phyloP scores from a whole-genome alignment of 1,140 invertebrate genomes.

The Parasteatoda tepidariorum region DNA sequence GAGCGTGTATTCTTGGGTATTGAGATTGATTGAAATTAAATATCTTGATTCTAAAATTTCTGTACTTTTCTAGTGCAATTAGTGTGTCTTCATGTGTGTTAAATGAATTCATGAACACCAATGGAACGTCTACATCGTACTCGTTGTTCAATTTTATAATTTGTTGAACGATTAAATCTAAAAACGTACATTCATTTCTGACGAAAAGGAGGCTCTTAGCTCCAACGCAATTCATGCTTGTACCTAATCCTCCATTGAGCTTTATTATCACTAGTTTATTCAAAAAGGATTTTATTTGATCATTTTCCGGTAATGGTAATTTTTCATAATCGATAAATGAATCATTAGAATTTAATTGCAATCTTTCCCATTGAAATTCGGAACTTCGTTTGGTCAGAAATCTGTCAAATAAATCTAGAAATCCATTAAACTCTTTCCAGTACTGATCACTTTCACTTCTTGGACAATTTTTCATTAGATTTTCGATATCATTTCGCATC shows the following conservation, averaged over 20 bases:
- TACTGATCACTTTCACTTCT: slow-evolving; percentile 21
- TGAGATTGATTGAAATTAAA: slow-evolving; percentile 97
- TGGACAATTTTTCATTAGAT: neutral
- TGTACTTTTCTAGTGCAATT: slow-evolving; percentile 92
- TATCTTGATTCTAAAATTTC: slow-evolving; percentile 92
- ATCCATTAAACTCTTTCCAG: slow-evolving; percentile 79
- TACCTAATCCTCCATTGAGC: slow-evolving; percentile 98
- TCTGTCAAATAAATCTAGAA: slow-evolving; percentile 83
- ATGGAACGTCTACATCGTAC: slow-evolving; percentile 93
- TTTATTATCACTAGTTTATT: slow-evolving; percentile 96
- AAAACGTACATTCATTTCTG: slow-evolving; percentile 95
- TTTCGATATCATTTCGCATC: slow-evolving; percentile 4
- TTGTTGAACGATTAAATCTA: slow-evolving; percentile 98
- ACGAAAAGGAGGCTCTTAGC: slow-evolving; percentile 98
- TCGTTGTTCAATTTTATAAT: slow-evolving; percentile 98
- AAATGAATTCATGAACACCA: slow-evolving; percentile 99
- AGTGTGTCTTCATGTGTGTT: slow-evolving; percentile 98
- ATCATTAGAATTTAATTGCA: slow-evolving; percentile 86
- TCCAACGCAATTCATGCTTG: slow-evolving; percentile 95
- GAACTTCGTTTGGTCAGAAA: slow-evolving; percentile 87
- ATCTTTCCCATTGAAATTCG: slow-evolving; percentile 90
- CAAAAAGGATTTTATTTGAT: slow-evolving; percentile 82
- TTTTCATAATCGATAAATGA: slow-evolving; percentile 79
- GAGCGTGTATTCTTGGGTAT: slow-evolving; percentile 93
- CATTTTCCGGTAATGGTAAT: slow-evolving; percentile 76